phyloP scores from a whole-genome alignment of 2,797 vertebrate genomes.

The Amphiprion clarkii region DNA sequence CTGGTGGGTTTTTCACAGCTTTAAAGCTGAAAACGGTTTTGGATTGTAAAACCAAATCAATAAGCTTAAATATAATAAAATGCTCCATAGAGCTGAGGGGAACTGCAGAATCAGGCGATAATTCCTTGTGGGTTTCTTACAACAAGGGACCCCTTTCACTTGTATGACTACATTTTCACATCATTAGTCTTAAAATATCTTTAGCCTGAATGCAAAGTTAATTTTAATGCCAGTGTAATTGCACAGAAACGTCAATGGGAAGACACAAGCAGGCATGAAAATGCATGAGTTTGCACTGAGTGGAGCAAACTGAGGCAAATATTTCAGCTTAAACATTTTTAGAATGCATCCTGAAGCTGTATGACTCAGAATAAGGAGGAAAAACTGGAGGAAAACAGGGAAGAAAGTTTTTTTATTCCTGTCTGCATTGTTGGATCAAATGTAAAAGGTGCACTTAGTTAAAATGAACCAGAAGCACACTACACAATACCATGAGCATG shows the following conservation, averaged over 20 bases:
- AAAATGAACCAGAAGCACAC: slow-evolving; percentile 1
- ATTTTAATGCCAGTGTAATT: neutral
- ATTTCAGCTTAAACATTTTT: neutral
- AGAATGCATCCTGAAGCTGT: neutral
- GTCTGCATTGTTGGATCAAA: neutral
- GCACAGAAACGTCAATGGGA: neutral
- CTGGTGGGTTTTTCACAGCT: neutral
- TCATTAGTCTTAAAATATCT: neutral
- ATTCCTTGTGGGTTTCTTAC: no score
- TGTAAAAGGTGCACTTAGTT: neutral
- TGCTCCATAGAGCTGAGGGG: neutral
- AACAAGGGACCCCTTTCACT: neutral
- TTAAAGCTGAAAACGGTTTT: neutral
- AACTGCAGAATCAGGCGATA: neutral
- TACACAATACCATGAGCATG: neutral
- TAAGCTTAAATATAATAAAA: neutral
- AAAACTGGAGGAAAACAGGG: neutral
- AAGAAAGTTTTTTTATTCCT: neutral
- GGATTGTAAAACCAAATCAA: neutral
- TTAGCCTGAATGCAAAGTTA: neutral
- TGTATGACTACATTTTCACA: neutral
- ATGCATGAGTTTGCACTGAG: no score
- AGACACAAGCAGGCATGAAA: neutral
- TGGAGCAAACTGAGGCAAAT: neutral
- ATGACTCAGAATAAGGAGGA: neutral